Evolutionary conservation across 2,888 invertebrate species (phyloP), one percentile per base, ranked within the genome.

Genomic region (Agrochola circellaris): DNA sequence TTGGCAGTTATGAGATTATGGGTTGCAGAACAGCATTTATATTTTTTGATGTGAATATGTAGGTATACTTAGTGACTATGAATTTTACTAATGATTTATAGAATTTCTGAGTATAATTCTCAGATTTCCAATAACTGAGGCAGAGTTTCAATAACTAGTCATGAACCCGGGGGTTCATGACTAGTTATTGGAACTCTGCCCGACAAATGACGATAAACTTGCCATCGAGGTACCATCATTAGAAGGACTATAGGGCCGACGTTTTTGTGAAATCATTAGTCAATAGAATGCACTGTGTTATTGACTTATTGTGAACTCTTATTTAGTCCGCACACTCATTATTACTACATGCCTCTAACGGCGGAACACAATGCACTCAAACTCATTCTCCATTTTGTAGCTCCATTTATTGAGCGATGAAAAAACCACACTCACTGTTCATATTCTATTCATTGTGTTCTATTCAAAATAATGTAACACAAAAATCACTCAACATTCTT

Each of bases 251-350:
- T 51, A 62, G 23, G 9, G 8, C 51, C 6, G 26, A 45, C 23
- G 23, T 60, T 42, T 26, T 78, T 23, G 15, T n/a, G 60, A 68
- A 72, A 58, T 42, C n/a, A 34, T 71, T 38, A 26, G 15, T 26
- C 65, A 48, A 65, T 34, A 66, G 42, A 61, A 81, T 72, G 60
- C 61, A 51, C 23, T 48, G 17, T 54, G 54, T 82, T 60, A 74
- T 66, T 66, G 61, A 73, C 56, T 66, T 70, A 82, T 83, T 82
- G 67, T 74, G 58, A 67, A 64, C n/a, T 45, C 68, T 61, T 72
- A 83, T 78, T 68, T 66, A 51, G 70, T 42, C 54, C 56, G 56
- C 61, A 54, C 26, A 65, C 17, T 75, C 68, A 61, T 65, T 72
- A 79, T 67, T 75, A 45, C 51, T 58, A 30, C 62, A 67, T 6